Base-by-base conservation (phyloP, 2,888 invertebrate genomes). In the Rhingia campestris region DNA sequence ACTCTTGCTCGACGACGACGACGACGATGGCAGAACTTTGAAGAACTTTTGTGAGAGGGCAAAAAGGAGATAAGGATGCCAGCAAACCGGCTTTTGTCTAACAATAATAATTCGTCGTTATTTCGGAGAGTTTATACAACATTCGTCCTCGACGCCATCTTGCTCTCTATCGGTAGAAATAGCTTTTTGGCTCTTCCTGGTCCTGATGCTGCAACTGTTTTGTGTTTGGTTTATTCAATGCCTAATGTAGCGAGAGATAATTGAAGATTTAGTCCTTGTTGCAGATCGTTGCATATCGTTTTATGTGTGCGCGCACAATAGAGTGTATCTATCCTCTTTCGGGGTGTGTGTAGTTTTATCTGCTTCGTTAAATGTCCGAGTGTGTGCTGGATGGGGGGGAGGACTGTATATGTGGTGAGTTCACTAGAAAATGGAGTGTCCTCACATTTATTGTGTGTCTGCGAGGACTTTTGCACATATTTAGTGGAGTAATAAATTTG, bases 191-290 rank as follows among this genome's bases (percentile, higher is more conserved):
- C 63, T 75, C 35, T 69, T 39, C 39, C 53, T 61, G 49, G 43
- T 64, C 47, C 63, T 69, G 6, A n/a, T 58, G 59, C 2, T 22
- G 22, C 22, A 22, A 22, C 22, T 22, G 22, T 22, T 69, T 53
- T 72, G 56, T 64, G 53, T 75, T 69, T 66, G 66, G 67, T 72
- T 72, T 81, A 85, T 63, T 81, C 72, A 67, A 81, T 81, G 81
- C 72, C 81, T 80, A 85, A 85, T 85, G 85, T 85, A 76, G 80
- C 85, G 81, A 66, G 63, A 85, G 85, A 85, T 85, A 85, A 85
- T 81, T 85, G 72, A 81, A 81, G 85, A 85, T 76, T 85, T 85
- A 85, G 67, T 85, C 70, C 74, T 79, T 80, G 79, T 70, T 84
- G 79, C 84, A 84, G 70, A 84, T 79, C 79, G 84, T 70, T 84